phyloP scores from a whole-genome alignment of 23 tunicate species.

The Ciona savignyi region DNA sequence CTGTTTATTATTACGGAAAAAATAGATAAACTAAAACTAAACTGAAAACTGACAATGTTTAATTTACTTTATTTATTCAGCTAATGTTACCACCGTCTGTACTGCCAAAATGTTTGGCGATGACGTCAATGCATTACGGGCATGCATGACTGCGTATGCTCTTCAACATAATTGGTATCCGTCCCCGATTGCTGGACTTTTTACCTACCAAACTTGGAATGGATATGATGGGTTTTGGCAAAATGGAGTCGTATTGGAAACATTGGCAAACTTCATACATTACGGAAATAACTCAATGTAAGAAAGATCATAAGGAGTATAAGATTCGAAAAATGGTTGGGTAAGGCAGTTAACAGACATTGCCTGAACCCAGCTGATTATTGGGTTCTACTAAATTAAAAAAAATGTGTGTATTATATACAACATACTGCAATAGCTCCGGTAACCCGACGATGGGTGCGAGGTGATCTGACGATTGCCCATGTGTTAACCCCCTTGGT shows the following conservation, averaged over 20 bases:
- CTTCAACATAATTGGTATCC: conserved; percentile 93
- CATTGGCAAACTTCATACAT: conserved; percentile 68
- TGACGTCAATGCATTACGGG: conserved; percentile 52
- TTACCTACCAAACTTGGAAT: conserved; percentile 85
- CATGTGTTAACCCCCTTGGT: no score
- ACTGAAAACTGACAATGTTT: no score
- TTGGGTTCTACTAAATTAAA: no score
- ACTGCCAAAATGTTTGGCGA: conserved; percentile 16
- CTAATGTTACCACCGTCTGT: conserved; percentile 25
- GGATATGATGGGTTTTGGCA: conserved; percentile 96
- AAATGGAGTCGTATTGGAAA: conserved; percentile 71
- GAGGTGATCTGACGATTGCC: no score
- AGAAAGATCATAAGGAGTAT: conserved; percentile 5
- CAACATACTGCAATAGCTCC: no score
- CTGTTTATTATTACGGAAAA: no score
- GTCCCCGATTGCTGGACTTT: conserved; percentile 79
- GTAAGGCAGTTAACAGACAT: no score
- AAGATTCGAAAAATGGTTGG: not conserved
- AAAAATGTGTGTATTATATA: no score
- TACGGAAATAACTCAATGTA: conserved; percentile 84
- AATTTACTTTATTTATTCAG: no score
- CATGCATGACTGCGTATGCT: conserved; percentile 80
- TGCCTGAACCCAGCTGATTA: no score
- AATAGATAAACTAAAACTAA: no score
- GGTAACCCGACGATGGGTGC: no score